Evolutionary conservation across 2,888 invertebrate species (phyloP), one percentile per base, ranked within the genome.

Genomic region (Yponomeuta malinellus): DNA sequence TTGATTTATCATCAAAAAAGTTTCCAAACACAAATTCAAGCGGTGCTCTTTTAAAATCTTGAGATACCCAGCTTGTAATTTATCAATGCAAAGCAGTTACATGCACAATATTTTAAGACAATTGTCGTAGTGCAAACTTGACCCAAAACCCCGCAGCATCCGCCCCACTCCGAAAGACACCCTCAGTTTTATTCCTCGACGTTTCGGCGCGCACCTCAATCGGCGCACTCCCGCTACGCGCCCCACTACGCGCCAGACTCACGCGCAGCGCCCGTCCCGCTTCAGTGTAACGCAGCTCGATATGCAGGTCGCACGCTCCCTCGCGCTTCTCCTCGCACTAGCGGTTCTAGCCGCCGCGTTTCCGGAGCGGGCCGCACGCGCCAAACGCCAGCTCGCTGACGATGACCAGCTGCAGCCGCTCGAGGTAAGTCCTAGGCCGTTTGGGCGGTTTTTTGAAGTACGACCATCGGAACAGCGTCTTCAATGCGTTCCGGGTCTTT

Each of bases 331-430:
- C 71, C 73, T 79, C 71, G 75, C 78, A 74, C 68, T 73, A 33
- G 71, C 81, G 76, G 73, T 77, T 70, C 73, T 73, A 69, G 72
- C 74, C 77, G 73, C 76, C 75, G 76, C 78, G 75, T 73, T 74
- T 74, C 72, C 74, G 74, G 74, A 75, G 72, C 73, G 75, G 76
- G 73, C 69, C 67, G 69, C 72, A 65, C 79, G 82, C 72, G 75
- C 64, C 68, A 84, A 87, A 77, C 80, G 90, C 6, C 91, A 91
- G 77, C 87, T 91, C 75, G 81, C 84, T 73, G 88, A 86, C 74
- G 90, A 89, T 78, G 79, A 89, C 77, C 73, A 84, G 23, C 82
- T 90, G 76, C 90, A 90, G 80, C 90, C 90, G 71, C 81, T 90
- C 71, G 86, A 91, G 79, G 91, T 91, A 80, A 74, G 80, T 77